Percentiles rank a stretch among this genome's conserved stretches.
Conservation (phyloP, 2,888 invertebrate genomes). For the Lasius platythorax region DNA sequence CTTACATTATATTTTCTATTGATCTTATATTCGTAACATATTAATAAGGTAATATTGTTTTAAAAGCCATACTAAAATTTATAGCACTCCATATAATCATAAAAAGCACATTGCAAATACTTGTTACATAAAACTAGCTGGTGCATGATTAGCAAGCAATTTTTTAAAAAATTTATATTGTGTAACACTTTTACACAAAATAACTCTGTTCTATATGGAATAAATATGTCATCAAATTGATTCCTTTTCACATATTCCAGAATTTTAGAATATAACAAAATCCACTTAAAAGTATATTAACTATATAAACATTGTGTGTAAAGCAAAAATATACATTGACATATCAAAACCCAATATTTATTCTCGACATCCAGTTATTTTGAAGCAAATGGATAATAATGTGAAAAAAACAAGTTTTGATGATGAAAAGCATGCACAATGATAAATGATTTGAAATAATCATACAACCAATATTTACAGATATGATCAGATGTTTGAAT, state of each 20-base stretch:
- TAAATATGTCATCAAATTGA: neutral
- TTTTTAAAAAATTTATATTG: conserved; percentile 10
- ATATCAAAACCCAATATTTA: conserved; percentile 47
- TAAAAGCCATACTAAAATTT: conserved; percentile 27
- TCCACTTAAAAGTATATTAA: conserved; percentile 8
- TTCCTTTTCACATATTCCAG: neutral
- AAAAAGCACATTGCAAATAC: conserved; percentile 13
- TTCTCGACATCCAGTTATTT: neutral
- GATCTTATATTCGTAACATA: conserved; percentile 58
- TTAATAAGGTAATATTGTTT: conserved; percentile 39
- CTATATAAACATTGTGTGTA: conserved; percentile 1
- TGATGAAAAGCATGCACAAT: conserved; percentile 66
- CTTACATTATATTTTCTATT: conserved; percentile 64
- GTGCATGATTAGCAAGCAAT: conserved; percentile 18
- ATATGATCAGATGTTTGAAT: neutral
- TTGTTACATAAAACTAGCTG: conserved; percentile 1
- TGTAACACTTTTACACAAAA: neutral
- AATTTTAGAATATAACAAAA: neutral
- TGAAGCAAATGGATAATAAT: conserved; percentile 35
- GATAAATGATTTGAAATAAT: conserved; percentile 20
- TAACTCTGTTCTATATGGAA: conserved; percentile 2
- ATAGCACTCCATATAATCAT: conserved; percentile 3
- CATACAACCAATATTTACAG: conserved; percentile 39
- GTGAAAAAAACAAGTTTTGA: conserved; percentile 47
- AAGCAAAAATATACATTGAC: conserved; percentile 30